Conservation (phyloP, 2,797 vertebrate species). For the Halcyon leucocephala region DNA sequence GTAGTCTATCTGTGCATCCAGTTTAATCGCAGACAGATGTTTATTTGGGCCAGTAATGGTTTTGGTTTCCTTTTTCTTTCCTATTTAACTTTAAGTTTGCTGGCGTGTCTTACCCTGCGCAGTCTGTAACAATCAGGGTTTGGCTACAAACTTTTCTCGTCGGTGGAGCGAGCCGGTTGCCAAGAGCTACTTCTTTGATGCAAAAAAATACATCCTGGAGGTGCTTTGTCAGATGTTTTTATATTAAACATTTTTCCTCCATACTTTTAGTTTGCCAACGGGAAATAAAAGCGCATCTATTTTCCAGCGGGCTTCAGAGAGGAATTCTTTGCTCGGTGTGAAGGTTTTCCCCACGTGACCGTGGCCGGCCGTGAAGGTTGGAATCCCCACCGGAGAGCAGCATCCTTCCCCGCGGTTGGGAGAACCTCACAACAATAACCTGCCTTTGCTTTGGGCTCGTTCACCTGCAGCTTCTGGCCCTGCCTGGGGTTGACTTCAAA, state of each 20-base stretch:
- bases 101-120: background rate
- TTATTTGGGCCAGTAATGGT: slow-evolving; percentile 20
- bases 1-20: background rate
- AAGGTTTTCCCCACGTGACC: background rate
- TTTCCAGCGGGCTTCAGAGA: slow-evolving; percentile 58
- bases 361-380: background rate
- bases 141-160: slow-evolving; percentile 47
- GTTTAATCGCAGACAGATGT: slow-evolving; percentile 62
- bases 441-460: background rate
- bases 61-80: slow-evolving; percentile 45
- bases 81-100: slow-evolving; percentile 12
- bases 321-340: slow-evolving; percentile 40
- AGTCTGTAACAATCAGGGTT: slow-evolving; percentile 47
- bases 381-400: background rate
- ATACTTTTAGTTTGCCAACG: slow-evolving; percentile 35
- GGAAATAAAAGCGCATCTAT: slow-evolving; percentile 68
- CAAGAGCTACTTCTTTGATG: slow-evolving; percentile 77
- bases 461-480: background rate
- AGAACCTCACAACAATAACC: background rate
- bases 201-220: slow-evolving; percentile 78
- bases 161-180: slow-evolving; percentile 24
- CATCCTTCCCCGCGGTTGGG: background rate
- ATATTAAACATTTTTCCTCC: slow-evolving; percentile 74
- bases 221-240: slow-evolving; percentile 80
- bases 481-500: slow-evolving; percentile 26